Base-by-base conservation (phyloP, 2,797 vertebrate genomes). In the Vultur gryphus region DNA sequence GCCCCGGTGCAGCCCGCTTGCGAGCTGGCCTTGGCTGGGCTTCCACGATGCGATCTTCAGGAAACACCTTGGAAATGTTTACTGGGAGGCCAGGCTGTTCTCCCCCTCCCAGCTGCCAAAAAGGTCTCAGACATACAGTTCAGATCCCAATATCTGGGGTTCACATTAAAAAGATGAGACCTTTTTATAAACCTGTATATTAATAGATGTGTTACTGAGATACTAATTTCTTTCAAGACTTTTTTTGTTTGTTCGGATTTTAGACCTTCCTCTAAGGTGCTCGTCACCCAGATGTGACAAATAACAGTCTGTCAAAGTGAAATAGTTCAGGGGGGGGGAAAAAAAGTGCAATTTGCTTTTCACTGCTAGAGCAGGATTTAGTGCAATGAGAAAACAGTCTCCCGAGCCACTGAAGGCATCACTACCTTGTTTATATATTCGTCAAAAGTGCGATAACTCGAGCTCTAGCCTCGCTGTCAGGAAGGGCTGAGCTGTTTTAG, bases 1-100 rank as follows among this genome's bases (percentile, higher is more conserved):
- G 29, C 35, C 37, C 67, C 7, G 1, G 41, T 12, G 10, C 61
- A n/a, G 77, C 78, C 37, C 17, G 0, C 25, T 44, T 62, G 37
- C 0, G 1, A 69, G 66, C 57, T 2, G 9, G 39, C 25, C 84
- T 86, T 75, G 85, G 93, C 91, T 28, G 69, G 21, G 46, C 67
- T 92, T 65, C 80, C 88, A 48, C 3, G 0, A 29, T 7, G 25
- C 0, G 49, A 92, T 14, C 92, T 54, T 57, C 88, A 93, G 93
- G 95, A 95, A 96, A 87, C 90, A 93, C 85, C 93, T 77, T 93
- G 94, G 95, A 88, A 75, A 48, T 35, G 85, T 88, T 93, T 84
- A 26, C 44, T 39, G 76, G 62, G 62, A 87, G 41, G 19, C 43
- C 72, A 48, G 41, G 70, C 90, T 52, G 9, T 19, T 54, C 41